phyloP scores from a whole-genome alignment of 2,888 invertebrate species.

The Aphodius sticticus region DNA sequence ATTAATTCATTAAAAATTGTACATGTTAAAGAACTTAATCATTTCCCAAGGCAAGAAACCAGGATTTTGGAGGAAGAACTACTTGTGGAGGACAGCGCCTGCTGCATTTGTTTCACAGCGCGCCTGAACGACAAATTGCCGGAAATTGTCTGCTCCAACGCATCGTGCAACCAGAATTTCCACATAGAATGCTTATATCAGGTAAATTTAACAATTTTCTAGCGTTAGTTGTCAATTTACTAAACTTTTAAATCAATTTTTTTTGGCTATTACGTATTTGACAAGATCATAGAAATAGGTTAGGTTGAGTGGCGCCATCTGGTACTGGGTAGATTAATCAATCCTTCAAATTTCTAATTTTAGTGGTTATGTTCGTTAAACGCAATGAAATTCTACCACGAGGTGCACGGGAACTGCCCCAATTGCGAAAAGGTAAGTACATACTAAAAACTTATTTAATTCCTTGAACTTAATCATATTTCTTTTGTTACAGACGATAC shows the following conservation, averaged over 20 bases:
- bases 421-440: slow-evolving; percentile 55
- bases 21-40: slow-evolving; percentile 47
- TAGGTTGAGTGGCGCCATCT: not conserved
- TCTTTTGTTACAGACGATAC: slow-evolving; percentile 26
- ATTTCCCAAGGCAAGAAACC: slow-evolving; percentile 48
- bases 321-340: not conserved
- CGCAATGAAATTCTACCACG: slow-evolving; percentile 50
- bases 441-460: not conserved
- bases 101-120: slow-evolving; percentile 58
- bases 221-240: not conserved
- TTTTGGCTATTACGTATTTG: no score
- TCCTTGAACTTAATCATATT: not conserved
- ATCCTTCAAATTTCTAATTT: slow-evolving; percentile 38
- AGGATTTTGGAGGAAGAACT: slow-evolving; percentile 42
- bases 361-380: slow-evolving; percentile 55
- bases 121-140: slow-evolving; percentile 56
- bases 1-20: slow-evolving; percentile 10
- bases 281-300: not conserved
- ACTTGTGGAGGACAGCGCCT: slow-evolving; percentile 51
- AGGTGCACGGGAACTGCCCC: slow-evolving; percentile 54
- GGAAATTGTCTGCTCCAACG: slow-evolving; percentile 56
- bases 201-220: slow-evolving; percentile 45
- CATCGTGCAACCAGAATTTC: slow-evolving; percentile 55
- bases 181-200: slow-evolving; percentile 59
- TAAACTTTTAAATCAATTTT: no score